These are phyloP conservation scores for Todiramphus chloris DNA, from an alignment of 2,113 vertebrate species.

Conservation along the genomic window DNA sequence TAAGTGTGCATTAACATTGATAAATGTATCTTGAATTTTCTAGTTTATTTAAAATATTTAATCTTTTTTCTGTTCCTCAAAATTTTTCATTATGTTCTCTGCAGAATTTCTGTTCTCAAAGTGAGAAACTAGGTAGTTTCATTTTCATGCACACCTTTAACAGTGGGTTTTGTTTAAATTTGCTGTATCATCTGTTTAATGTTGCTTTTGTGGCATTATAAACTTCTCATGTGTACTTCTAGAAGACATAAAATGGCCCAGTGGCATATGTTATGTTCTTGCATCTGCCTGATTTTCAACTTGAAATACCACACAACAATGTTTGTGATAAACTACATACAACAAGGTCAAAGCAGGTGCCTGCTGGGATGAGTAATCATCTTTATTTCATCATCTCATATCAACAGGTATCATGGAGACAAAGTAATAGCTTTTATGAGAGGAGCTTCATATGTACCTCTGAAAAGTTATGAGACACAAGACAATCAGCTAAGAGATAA, in stretches of 20 bases:
- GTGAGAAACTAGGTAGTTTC: not conserved
- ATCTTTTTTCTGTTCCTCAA: not conserved
- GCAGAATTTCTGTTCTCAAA: not conserved
- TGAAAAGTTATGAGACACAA: conserved; percentile 60
- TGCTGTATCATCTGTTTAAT: conserved; percentile 59
- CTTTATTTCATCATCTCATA: conserved; percentile 58
- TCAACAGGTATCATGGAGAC: conserved; percentile 61
- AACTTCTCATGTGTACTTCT: conserved; percentile 35
- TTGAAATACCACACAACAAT: conserved; percentile 51
- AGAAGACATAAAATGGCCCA: conserved; percentile 53
- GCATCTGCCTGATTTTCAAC: conserved; percentile 58
- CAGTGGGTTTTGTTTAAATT: conserved; percentile 1
- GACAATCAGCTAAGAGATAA: conserved; percentile 57
- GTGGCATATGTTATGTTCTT: conserved; percentile 55
- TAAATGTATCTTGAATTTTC: not conserved
- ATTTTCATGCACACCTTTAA: not conserved
- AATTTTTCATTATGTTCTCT: not conserved
- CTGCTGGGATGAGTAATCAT: conserved; percentile 64
- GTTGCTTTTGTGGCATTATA: conserved; percentile 42
- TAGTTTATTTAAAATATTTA: not conserved
- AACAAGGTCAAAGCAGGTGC: conserved; percentile 59
- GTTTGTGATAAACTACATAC: conserved; percentile 56
- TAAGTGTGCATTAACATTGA: not conserved
- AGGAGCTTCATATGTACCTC: conserved; percentile 29
- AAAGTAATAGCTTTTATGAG: conserved; percentile 58